phyloP scores from a whole-genome alignment of 2,888 invertebrate species.

The Sinodicranocentrus sp. region DNA sequence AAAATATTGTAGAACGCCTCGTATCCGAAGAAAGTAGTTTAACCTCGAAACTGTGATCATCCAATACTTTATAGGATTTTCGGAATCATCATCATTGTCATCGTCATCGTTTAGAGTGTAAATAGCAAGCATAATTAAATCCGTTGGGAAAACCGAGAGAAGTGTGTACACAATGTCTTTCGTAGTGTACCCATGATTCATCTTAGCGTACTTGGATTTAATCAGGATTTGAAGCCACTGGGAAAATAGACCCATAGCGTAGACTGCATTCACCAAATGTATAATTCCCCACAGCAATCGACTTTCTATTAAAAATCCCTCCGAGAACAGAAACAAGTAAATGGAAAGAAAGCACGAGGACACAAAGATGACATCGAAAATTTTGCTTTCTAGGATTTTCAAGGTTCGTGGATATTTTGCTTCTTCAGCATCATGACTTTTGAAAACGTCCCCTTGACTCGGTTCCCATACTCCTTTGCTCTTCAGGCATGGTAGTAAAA shows the following conservation, averaged over 20 bases:
- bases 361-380: constrained; percentile 69
- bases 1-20: constrained; percentile 69
- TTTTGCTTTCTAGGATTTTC: constrained; percentile 63
- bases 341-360: constrained; percentile 70
- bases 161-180: constrained; percentile 72
- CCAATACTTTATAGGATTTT: constrained; percentile 48
- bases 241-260: constrained; percentile 68
- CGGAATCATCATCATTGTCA: constrained; percentile 35
- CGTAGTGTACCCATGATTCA: constrained; percentile 71
- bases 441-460: constrained; percentile 69
- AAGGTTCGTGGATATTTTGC: constrained; percentile 70
- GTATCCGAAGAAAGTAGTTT: constrained; percentile 71
- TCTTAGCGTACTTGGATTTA: constrained; percentile 72
- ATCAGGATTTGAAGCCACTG: constrained; percentile 74
- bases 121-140: constrained; percentile 70
- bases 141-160: constrained; percentile 71
- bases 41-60: constrained; percentile 70
- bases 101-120: constrained; percentile 65
- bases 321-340: constrained; percentile 72
- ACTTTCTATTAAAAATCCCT: constrained; percentile 73
- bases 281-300: constrained; percentile 71
- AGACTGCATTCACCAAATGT: constrained; percentile 72
- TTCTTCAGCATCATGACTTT: constrained; percentile 69
- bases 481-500: constrained; percentile 45
- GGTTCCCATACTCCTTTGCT: constrained; percentile 71